Percentiles rank a stretch among this genome's conserved stretches.
phyloP scores from a whole-genome alignment of 2,797 vertebrate genomes.

The Gobionotothen gibberifrons region DNA sequence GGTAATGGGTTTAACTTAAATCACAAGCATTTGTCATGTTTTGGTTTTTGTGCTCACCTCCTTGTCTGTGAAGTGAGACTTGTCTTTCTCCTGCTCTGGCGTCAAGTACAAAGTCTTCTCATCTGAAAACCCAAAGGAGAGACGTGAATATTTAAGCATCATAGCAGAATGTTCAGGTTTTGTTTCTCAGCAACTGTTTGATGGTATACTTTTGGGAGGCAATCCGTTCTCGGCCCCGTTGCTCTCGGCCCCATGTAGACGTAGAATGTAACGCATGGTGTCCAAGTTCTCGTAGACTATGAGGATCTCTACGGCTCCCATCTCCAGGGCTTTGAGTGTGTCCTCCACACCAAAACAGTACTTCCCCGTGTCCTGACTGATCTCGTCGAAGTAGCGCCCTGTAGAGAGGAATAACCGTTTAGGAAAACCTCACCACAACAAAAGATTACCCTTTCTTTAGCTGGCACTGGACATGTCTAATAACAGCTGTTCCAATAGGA shows the following conservation, averaged over 20 bases:
- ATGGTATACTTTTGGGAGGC: neutral
- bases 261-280: slow-evolving; percentile 98
- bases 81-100: slow-evolving; percentile 99
- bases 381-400: slow-evolving; percentile 99
- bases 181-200: neutral
- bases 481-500: neutral
- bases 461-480: neutral
- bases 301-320: slow-evolving; percentile 99
- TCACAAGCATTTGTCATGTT: neutral
- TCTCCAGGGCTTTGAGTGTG: slow-evolving; percentile 98
- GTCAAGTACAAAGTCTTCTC: slow-evolving; percentile 98
- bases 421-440: neutral
- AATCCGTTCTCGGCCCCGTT: slow-evolving; percentile 83
- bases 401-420: slow-evolving; percentile 22
- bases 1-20: neutral
- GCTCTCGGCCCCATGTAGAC: slow-evolving; percentile 95
- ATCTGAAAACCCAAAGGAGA: slow-evolving; percentile 78
- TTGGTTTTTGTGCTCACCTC: slow-evolving; percentile 85
- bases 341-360: slow-evolving; percentile 99
- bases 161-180: neutral
- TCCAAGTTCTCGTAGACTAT: slow-evolving; percentile 99
- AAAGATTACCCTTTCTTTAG: neutral
- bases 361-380: slow-evolving; percentile 99
- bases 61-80: slow-evolving; percentile 99
- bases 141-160: neutral